Conservation (phyloP, 2,113 vertebrate species). For the Podarcis muralis region DNA sequence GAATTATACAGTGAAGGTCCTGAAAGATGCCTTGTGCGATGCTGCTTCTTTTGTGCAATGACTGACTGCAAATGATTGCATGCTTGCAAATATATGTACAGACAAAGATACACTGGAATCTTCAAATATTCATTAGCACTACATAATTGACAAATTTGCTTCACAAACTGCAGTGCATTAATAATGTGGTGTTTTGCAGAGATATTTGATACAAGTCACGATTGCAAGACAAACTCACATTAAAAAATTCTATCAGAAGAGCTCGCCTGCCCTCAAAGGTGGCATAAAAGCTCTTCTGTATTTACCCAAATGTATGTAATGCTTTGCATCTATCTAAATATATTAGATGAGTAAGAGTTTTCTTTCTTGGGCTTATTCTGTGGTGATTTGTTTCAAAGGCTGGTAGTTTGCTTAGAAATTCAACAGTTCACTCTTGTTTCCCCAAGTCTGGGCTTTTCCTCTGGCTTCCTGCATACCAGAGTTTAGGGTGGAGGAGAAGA, state of each 20-base stretch:
- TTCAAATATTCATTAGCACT: constrained; percentile 30
- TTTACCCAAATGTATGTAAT: background rate
- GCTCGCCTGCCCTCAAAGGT: background rate
- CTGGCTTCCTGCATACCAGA: background rate
- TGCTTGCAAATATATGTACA: constrained; percentile 26
- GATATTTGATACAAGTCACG: background rate
- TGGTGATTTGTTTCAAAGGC: background rate
- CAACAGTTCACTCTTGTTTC: background rate
- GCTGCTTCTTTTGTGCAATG: background rate
- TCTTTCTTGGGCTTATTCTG: too few species aligned
- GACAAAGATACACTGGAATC: constrained; percentile 3
- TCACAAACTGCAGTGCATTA: background rate
- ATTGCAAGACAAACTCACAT: background rate
- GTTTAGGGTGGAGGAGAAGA: background rate
- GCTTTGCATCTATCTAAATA: background rate
- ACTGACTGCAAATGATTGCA: background rate
- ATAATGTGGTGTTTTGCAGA: background rate
- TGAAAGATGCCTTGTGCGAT: background rate
- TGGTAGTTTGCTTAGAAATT: background rate
- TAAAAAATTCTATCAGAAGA: background rate
- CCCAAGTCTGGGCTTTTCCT: background rate
- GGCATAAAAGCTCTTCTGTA: too few species aligned
- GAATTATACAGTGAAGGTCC: constrained; percentile 21
- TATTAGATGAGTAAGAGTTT: background rate
- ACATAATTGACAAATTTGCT: constrained; percentile 32